phyloP scores from a whole-genome alignment of 2,797 vertebrate species.

The Rhinoraja longicauda region DNA sequence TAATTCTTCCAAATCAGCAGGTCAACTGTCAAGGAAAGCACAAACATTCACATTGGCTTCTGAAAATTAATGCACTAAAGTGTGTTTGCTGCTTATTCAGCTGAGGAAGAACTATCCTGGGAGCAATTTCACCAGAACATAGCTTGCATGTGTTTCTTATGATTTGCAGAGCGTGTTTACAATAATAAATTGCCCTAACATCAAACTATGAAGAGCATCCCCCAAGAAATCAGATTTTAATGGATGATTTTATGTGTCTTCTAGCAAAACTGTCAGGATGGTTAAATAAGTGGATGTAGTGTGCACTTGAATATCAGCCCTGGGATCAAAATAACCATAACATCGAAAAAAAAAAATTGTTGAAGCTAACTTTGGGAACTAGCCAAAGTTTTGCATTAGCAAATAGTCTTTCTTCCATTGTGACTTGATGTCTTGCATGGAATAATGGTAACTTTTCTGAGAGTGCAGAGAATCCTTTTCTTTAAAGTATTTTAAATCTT shows the following conservation, averaged over 20 bases:
- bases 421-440: not conserved
- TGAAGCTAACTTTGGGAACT: not conserved
- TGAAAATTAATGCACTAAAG: not conserved
- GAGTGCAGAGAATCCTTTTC: not conserved
- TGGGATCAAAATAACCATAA: not conserved
- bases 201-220: not conserved
- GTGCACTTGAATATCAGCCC: not conserved
- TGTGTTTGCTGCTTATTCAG: not conserved
- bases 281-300: not conserved
- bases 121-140: constrained; percentile 8
- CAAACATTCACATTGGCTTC: not conserved
- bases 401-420: no score
- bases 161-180: not conserved
- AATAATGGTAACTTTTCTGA: not conserved
- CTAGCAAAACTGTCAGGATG: not conserved
- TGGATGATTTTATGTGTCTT: not conserved
- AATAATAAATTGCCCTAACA: not conserved
- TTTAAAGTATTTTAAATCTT: not conserved
- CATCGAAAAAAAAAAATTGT: not conserved
- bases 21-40: not conserved
- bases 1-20: constrained; percentile 3
- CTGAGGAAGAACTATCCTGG: not conserved
- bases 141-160: not conserved
- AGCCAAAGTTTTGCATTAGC: not conserved
- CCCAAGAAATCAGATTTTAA: not conserved